A percentile compares a stretch with the other conserved stretches of the same genome.
Conservation (phyloP, 2,113 vertebrate genomes). For the Oreocharis arfaki region DNA sequence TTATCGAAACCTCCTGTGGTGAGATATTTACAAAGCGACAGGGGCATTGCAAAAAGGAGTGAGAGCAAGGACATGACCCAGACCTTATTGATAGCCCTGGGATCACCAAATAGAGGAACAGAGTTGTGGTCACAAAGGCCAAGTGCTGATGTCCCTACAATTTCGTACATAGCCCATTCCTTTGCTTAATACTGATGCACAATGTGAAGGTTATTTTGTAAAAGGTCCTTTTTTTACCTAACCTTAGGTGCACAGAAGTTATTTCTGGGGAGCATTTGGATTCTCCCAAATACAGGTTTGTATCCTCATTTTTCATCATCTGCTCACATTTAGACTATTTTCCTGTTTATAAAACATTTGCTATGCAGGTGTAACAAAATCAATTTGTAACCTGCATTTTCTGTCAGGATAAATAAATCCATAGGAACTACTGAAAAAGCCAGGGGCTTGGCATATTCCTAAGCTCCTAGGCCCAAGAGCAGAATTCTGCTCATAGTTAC, state of each 20-base stretch:
- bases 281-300: neutral
- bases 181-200: neutral
- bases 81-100: neutral
- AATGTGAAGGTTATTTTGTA: neutral
- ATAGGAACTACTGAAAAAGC: constrained; percentile 1
- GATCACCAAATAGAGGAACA: neutral
- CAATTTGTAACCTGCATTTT: neutral
- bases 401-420: neutral
- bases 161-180: fast-evolving
- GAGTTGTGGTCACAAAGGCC: neutral
- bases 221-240: neutral
- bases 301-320: neutral
- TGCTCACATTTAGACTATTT: neutral
- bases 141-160: neutral
- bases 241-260: neutral
- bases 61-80: neutral
- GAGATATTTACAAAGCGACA: neutral
- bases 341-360: neutral
- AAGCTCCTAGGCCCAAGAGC: neutral
- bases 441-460: neutral
- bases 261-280: neutral
- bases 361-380: neutral
- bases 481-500: neutral
- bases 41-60: fast-evolving
- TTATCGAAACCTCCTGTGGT: neutral